A percentile compares a stretch with the other conserved stretches of the same genome.
Evolutionary conservation across 2,888 invertebrate genomes (phyloP).

Genomic region (Cordilura impudica): DNA sequence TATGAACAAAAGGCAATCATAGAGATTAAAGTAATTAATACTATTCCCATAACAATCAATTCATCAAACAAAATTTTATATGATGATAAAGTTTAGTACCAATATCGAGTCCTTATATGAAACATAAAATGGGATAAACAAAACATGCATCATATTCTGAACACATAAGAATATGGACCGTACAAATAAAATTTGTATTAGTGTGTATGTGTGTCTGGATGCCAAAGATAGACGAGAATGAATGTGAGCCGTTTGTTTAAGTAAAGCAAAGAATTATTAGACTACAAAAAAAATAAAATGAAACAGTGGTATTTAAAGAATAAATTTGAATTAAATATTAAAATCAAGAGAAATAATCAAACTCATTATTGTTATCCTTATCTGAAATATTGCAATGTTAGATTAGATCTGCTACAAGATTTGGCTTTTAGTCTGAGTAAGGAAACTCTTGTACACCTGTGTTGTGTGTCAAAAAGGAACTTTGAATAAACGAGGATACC

Average conservation of each 20-base stretch:
- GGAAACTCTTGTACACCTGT: too few species aligned
- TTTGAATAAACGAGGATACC: too few species aligned
- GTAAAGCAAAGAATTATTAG: slow-evolving; percentile 4
- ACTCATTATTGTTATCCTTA: too few species aligned
- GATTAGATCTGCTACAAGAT: too few species aligned
- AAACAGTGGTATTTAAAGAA: too few species aligned
- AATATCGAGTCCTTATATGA: slow-evolving; percentile 8
- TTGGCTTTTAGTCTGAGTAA: too few species aligned
- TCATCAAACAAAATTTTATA: slow-evolving; percentile 50
- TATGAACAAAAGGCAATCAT: slow-evolving; percentile 45
- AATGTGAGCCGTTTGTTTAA: neutral
- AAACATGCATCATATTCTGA: neutral
- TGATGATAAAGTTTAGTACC: slow-evolving; percentile 47
- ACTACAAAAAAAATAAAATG: too few species aligned
- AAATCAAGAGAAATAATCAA: too few species aligned
- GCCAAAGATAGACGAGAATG: neutral
- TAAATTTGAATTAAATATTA: too few species aligned
- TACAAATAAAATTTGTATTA: neutral
- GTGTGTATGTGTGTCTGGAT: neutral
- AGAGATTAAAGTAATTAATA: slow-evolving; percentile 65
- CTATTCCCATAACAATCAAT: slow-evolving; percentile 66
- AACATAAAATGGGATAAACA: slow-evolving; percentile 40
- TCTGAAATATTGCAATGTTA: too few species aligned
- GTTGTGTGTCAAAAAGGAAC: too few species aligned
- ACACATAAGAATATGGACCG: neutral